Conservation (phyloP, 2,797 vertebrate genomes). For the Fringilla coelebs region DNA sequence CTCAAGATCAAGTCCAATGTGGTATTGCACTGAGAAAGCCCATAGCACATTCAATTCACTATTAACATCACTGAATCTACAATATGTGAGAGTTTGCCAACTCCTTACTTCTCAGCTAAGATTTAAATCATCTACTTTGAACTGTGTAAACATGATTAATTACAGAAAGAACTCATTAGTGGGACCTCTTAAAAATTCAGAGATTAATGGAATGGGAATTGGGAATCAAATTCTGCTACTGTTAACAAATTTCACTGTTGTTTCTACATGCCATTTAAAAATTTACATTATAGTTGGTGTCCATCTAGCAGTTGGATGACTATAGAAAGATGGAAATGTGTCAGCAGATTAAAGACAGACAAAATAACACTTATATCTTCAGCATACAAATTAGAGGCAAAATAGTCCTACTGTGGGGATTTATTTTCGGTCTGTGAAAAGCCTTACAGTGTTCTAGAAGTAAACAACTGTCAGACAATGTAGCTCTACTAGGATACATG, state of each 20-base stretch:
- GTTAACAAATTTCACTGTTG: neutral
- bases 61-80: neutral
- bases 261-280: neutral
- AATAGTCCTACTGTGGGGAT: neutral
- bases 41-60: neutral
- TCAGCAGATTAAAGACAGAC: neutral
- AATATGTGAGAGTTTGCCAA: neutral
- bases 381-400: neutral
- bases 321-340: neutral
- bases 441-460: neutral
- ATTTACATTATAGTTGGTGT: neutral
- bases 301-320: neutral
- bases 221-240: slow-evolving; percentile 12
- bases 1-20: neutral
- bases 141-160: slow-evolving; percentile 12
- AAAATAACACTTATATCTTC: neutral
- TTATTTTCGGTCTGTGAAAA: neutral
- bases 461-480: neutral
- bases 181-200: neutral
- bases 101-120: neutral
- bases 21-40: neutral
- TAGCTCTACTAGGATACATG: neutral
- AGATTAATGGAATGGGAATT: slow-evolving; percentile 6
- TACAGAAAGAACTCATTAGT: slow-evolving; percentile 20
- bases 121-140: slow-evolving; percentile 6